A percentile compares a stretch with the other conserved stretches of the same genome.
phyloP scores from a whole-genome alignment of 2,888 invertebrate genomes.

The Gymnosoma rotundatum region DNA sequence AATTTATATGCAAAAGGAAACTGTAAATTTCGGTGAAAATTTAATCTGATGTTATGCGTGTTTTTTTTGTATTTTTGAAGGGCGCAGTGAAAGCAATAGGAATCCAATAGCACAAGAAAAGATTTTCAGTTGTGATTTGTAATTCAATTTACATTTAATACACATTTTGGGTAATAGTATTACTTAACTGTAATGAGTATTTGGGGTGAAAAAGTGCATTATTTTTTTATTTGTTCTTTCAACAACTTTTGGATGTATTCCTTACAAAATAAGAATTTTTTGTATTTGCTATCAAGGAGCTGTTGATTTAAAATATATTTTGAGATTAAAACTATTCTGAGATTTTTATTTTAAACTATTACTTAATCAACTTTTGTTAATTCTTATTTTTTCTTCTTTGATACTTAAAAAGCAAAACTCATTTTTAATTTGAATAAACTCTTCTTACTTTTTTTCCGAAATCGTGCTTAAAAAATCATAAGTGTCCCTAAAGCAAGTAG shows the following conservation, averaged over 20 bases:
- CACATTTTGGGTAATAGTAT: slow-evolving; percentile 51
- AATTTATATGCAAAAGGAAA: slow-evolving; percentile 65
- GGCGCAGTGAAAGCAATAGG: not conserved
- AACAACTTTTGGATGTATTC: not conserved
- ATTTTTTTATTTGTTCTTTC: not conserved
- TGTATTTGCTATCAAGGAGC: not conserved
- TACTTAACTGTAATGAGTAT: slow-evolving; percentile 29
- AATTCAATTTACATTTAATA: slow-evolving; percentile 67
- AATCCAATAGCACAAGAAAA: slow-evolving; percentile 7
- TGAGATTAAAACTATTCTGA: too few species aligned
- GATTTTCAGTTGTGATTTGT: slow-evolving; percentile 58
- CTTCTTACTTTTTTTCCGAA: too few species aligned
- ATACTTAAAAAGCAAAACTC: too few species aligned
- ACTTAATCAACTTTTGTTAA: too few species aligned
- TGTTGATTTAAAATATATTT: not conserved
- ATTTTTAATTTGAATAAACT: too few species aligned
- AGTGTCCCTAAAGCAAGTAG: too few species aligned
- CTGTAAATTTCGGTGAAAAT: slow-evolving; percentile 53
- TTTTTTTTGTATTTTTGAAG: slow-evolving; percentile 16
- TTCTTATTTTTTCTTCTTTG: too few species aligned
- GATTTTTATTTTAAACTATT: too few species aligned
- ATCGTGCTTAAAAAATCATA: too few species aligned
- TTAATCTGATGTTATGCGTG: slow-evolving; percentile 36
- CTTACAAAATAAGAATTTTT: not conserved
- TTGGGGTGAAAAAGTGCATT: slow-evolving; percentile 32